Evolutionary conservation across 2,888 invertebrate genomes (phyloP).

Genomic region (Amiota minor): DNA sequence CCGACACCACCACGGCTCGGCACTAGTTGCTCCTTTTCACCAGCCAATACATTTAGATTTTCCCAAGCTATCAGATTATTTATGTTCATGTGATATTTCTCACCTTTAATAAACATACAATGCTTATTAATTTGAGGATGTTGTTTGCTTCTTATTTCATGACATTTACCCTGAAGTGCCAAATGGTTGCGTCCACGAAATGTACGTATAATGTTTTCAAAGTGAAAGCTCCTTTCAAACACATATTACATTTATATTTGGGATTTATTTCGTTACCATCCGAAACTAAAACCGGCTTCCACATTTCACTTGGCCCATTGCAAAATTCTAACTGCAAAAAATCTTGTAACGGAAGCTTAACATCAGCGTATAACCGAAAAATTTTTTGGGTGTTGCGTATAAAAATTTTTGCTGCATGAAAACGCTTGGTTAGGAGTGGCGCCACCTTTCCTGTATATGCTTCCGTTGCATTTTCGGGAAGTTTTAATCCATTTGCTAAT

Average conservation of each 20-base stretch:
- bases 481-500: conserved; percentile 32
- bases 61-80: neutral
- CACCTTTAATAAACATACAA: conserved; percentile 37
- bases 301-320: conserved; percentile 29
- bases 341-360: conserved; percentile 35
- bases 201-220: conserved; percentile 44
- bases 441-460: neutral
- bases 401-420: neutral
- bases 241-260: conserved; percentile 40
- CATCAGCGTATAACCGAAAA: conserved; percentile 31
- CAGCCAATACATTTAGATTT: neutral
- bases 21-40: no score
- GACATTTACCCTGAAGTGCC: conserved; percentile 33
- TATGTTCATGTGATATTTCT: conserved; percentile 33
- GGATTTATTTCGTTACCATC: conserved; percentile 27
- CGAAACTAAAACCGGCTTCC: conserved; percentile 33
- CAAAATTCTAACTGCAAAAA: conserved; percentile 40
- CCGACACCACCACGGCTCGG: no score
- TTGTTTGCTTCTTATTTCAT: conserved; percentile 30
- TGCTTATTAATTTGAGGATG: conserved; percentile 39
- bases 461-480: conserved; percentile 26
- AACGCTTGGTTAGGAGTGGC: neutral
- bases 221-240: conserved; percentile 36
- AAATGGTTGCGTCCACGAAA: conserved; percentile 38
- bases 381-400: neutral